Conservation (phyloP, 2,888 invertebrate species). For the Ptychoptera contaminata region DNA sequence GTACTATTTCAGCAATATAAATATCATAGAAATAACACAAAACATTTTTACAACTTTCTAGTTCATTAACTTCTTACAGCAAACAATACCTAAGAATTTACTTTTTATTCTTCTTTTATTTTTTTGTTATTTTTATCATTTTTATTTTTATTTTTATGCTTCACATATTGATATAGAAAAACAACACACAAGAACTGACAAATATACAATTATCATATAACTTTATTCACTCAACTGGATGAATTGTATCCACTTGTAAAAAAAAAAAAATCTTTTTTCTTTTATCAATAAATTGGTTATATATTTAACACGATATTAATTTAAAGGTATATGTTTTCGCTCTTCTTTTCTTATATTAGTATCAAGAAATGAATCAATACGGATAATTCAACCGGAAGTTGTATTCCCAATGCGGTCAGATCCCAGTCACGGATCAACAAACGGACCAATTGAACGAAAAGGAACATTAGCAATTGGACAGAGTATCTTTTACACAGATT, state of each 20-base stretch:
- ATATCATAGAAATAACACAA: not conserved
- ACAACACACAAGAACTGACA: not conserved
- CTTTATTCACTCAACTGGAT: too few relatives aligned
- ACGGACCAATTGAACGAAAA: conserved; percentile 21
- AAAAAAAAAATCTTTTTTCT: too few relatives aligned
- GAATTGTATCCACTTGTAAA: too few relatives aligned
- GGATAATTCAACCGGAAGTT: conserved; percentile 25
- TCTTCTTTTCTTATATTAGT: conserved; percentile 14
- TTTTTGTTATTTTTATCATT: too few relatives aligned
- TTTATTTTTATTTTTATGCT: too few relatives aligned
- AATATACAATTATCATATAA: not conserved
- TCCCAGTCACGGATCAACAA: conserved; percentile 17
- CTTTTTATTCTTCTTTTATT: conserved; percentile 3
- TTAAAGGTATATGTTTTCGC: not conserved
- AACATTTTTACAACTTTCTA: not conserved
- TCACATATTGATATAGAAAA: not conserved
- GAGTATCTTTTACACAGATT: conserved; percentile 30
- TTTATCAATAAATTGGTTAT: too few relatives aligned
- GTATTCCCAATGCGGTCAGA: conserved; percentile 27
- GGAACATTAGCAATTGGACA: conserved; percentile 29
- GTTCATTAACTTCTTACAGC: not conserved
- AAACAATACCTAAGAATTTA: not conserved
- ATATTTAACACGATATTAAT: not conserved
- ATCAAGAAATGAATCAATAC: conserved; percentile 25
- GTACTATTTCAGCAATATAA: too few relatives aligned